Conservation (phyloP, 2,797 vertebrate species). For the Hoplostethus atlanticus region DNA sequence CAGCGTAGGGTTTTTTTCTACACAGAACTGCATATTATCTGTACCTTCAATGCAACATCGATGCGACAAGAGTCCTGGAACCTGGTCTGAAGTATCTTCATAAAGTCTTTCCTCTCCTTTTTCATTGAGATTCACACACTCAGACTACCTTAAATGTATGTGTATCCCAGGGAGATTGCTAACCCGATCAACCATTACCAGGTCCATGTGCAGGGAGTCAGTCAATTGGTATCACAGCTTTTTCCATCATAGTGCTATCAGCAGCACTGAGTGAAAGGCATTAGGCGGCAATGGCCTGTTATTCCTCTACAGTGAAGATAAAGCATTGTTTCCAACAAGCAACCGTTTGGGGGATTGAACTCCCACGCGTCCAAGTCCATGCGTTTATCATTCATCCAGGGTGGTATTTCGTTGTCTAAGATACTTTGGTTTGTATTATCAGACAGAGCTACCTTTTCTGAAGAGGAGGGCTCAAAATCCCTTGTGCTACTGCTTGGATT, state of each 20-base stretch:
- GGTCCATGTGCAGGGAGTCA: constrained; percentile 10
- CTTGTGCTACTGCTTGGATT: background rate
- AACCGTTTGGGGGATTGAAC: background rate
- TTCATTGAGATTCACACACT: constrained; percentile 1
- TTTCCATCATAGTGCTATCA: constrained; percentile 52
- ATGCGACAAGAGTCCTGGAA: background rate
- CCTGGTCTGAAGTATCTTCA: constrained; percentile 5
- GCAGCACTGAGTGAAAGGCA: constrained; percentile 10
- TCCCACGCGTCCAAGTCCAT: background rate
- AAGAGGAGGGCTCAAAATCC: background rate
- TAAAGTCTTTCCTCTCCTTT: constrained; percentile 15
- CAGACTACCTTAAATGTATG: background rate
- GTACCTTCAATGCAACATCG: background rate
- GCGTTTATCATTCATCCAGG: constrained; percentile 32
- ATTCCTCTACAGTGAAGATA: constrained; percentile 12
- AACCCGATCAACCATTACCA: constrained; percentile 30
- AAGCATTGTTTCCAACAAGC: background rate
- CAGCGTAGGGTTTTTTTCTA: constrained; percentile 15
- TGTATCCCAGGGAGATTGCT: constrained; percentile 9
- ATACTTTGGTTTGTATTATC: constrained; percentile 20
- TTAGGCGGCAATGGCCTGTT: constrained; percentile 4
- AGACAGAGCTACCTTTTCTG: background rate
- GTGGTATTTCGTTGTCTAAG: constrained; percentile 16
- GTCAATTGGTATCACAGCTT: constrained; percentile 48
- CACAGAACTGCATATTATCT: constrained; percentile 2